Conservation (phyloP, 1,140 invertebrate species). For the Trissolcus basalis region DNA sequence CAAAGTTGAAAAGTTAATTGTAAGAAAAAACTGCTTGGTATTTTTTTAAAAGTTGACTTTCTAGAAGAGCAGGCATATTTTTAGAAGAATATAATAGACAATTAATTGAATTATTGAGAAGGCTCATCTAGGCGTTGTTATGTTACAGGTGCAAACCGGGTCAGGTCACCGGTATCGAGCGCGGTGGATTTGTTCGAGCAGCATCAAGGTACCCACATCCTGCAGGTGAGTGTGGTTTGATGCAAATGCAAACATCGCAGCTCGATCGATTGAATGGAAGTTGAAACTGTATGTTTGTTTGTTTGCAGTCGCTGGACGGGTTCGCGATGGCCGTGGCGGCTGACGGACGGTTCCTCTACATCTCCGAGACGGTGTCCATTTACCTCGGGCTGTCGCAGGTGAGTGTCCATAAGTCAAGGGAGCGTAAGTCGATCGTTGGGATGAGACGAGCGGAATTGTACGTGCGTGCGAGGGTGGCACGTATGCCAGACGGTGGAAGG, state of each 20-base stretch:
- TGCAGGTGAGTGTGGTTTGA: conserved; percentile 83
- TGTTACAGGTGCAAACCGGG: conserved; percentile 82
- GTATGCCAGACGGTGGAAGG: conserved; percentile 44
- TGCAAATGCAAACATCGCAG: conserved; percentile 7
- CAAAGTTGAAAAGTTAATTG: too few relatives aligned
- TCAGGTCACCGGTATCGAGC: conserved; percentile 80
- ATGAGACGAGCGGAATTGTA: conserved; percentile 45
- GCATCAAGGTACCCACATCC: conserved; percentile 97
- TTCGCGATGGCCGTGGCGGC: conserved; percentile 95
- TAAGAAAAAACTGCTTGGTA: too few relatives aligned
- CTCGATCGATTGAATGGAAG: neutral
- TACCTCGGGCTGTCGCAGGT: conserved; percentile 99
- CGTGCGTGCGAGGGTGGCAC: conserved; percentile 54
- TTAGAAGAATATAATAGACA: too few relatives aligned
- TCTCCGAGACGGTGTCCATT: conserved; percentile 99
- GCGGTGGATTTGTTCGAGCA: conserved; percentile 94
- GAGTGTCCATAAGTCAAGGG: conserved; percentile 65
- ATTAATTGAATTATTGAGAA: too few relatives aligned
- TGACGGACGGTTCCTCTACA: conserved; percentile 97
- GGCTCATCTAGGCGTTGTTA: conserved; percentile 15
- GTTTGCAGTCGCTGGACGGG: conserved; percentile 93
- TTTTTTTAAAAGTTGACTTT: too few relatives aligned
- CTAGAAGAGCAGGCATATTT: too few relatives aligned
- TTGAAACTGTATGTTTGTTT: conserved; percentile 42
- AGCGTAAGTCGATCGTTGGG: conserved; percentile 35